Percentiles rank a stretch among this genome's conserved stretches.
These are phyloP conservation scores for Brachionus rotundiformis DNA, from an alignment of 1,140 invertebrate species.

Conservation along the genomic window DNA sequence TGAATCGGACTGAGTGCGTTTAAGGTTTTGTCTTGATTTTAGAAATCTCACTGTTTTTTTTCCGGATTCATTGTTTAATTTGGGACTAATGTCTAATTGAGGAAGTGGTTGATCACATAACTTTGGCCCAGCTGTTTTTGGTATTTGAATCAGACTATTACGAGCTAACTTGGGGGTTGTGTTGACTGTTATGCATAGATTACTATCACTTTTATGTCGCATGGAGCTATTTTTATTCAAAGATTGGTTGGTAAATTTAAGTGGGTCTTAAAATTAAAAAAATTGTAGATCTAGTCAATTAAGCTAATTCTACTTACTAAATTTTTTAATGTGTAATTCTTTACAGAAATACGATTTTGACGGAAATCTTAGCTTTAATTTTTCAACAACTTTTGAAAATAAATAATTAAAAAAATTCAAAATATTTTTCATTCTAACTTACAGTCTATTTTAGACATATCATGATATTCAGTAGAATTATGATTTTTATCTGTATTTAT, in stretches of 20 bases:
- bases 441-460: constrained; percentile 43
- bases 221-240: not conserved
- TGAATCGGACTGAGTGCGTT: constrained; percentile 10
- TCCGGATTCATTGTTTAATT: not conserved
- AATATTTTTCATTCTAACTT: not conserved
- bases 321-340: constrained; percentile 47
- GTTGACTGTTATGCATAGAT: not conserved
- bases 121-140: not conserved
- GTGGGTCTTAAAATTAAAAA: not conserved
- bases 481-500: not conserved
- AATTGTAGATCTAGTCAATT: too few relatives aligned
- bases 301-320: constrained; percentile 46
- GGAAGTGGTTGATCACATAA: not conserved
- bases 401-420: not conserved
- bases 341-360: constrained; percentile 49
- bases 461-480: not conserved
- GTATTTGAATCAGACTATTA: not conserved
- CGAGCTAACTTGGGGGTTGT: not conserved
- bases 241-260: constrained; percentile 30
- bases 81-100: not conserved
- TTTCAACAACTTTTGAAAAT: constrained; percentile 11
- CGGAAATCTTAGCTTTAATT: constrained; percentile 46
- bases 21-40: not conserved
- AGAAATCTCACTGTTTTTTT: constrained; percentile 30
- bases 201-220: constrained; percentile 30